Base-by-base conservation (phyloP, 2,113 vertebrate species). In the Triplophysa siluroides region DNA sequence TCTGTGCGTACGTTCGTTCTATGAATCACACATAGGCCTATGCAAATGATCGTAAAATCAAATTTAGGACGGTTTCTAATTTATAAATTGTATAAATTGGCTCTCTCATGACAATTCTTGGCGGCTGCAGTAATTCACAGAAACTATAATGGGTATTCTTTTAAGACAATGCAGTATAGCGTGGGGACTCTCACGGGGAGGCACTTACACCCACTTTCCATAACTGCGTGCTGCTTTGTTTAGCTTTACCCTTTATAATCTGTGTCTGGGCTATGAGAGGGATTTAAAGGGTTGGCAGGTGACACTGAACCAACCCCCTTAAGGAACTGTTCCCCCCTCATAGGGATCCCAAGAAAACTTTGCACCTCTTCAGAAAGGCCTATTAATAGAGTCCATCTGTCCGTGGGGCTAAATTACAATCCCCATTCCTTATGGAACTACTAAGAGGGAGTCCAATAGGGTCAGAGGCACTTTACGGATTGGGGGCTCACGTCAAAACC, bases 321-420 rank as follows among this genome's bases (percentile, higher is more conserved):
- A 93, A 93, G 92, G 90, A 93, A 88, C 80, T 88, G 86, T 85
- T 63, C 75, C 86, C 87, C 84, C 8, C 61, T 89, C 85, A 83
- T 84, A 84, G 89, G 90, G 89, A 91, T 90, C 90, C 91, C 90
- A 93, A 93, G 91, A 93, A 77, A 93, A 93, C 92, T 91, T 93
- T 87, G 90, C 92, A 93, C 92, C 90, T 90, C 90, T 83, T 86
- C 87, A 79, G 71, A 50, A 84, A 78, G 84, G 70, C 54, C 88
- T 93, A 93, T 91, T 90, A 92, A 93, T 93, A 93, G 91, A 68
- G 45, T 63, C 90, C 92, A 93, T 92, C 92, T 93, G 92, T 93
- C 90, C 87, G 78, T n/a, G 62, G 79, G 90, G 88, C 91, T 93
- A 87, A 85, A 90, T 93, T 93, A 92, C 90, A 92, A 86, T 79